Base-by-base conservation (phyloP, 2,888 invertebrate species). In the Petrolisthes manimaculis region DNA sequence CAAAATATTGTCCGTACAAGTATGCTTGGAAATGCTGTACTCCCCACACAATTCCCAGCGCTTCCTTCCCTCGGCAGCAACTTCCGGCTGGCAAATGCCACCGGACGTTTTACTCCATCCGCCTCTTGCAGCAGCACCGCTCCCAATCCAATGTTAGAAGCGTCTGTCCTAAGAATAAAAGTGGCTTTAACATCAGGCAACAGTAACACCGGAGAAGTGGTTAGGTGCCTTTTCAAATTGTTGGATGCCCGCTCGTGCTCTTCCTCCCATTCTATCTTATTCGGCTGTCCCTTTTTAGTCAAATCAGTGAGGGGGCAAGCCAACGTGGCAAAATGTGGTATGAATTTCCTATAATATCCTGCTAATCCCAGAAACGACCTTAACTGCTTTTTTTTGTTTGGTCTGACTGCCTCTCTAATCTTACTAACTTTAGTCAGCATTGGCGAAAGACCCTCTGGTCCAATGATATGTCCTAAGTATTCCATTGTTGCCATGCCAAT, bases 301-400 rank as follows among this genome's bases (percentile, higher is more conserved):
- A 71, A 21, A 71, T 71, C 71, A n/a, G 71, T 71, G 71, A 71
- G 71, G 21, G 71, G 71, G 21, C 18, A 8, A n/a, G 21, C 71
- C 21, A 71, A 3, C 6, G 71, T 71, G 14, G 71, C 71, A 71
- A n/a, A 71, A n/a, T 71, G 71, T 8, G 71, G 4, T 71, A 71
- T 71, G 21, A 71, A 71, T 71, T n/a, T 71, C 21, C 71, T 71
- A n/a, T 71, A 71, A 6, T 71, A 71, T 21, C 71, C 71, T n/a
- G n/a, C 8, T 6, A 71, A 21, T 8, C 71, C 71, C 21, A 71
- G 71, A 21, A 71, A 71, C 61, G 18, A 61, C 18, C 61, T 61
- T 61, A 2, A 61, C 71, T 71, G 71, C 21, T 6, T 71, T 21
- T 71, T 71, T 71, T 4, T 71, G 18, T 14, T 71, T 8, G 71